Conservation (phyloP, 2,888 invertebrate genomes). For the Caenorhabditis sulstoni region DNA sequence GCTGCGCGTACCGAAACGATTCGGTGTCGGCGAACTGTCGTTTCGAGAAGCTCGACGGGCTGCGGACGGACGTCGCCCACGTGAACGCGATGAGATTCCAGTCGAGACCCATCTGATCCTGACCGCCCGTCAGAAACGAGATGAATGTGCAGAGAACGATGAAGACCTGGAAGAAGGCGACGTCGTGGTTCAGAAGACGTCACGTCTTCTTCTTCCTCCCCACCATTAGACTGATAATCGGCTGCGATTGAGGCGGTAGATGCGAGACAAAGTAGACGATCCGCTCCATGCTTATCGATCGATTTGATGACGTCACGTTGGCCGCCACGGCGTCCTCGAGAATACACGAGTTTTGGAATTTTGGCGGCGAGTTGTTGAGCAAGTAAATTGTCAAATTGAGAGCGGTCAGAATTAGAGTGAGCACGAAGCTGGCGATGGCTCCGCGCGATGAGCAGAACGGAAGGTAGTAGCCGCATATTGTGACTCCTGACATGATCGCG, state of each 20-base stretch:
- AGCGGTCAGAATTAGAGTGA: constrained; percentile 36
- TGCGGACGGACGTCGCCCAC: constrained; percentile 62
- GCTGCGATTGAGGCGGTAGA: constrained; percentile 57
- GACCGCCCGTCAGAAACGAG: constrained; percentile 66
- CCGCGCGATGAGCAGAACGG: constrained; percentile 68
- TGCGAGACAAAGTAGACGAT: constrained; percentile 47
- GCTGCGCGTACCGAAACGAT: constrained; percentile 70
- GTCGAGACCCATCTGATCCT: constrained; percentile 72
- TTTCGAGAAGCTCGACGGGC: constrained; percentile 52
- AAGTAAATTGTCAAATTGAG: constrained; percentile 40
- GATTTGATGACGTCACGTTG: constrained; percentile 8
- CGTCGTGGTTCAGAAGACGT: not conserved
- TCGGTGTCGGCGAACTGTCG: constrained; percentile 66
- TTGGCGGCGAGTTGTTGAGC: constrained; percentile 46
- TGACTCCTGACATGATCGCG: constrained; percentile 57
- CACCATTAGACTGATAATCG: constrained; percentile 58
- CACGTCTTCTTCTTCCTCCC: no score
- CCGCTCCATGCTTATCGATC: constrained; percentile 55
- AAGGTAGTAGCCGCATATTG: constrained; percentile 69
- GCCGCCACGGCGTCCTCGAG: constrained; percentile 37
- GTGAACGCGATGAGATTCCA: constrained; percentile 73
- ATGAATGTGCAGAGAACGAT: constrained; percentile 59
- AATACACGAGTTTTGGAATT: constrained; percentile 47
- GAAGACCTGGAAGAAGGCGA: constrained; percentile 40
- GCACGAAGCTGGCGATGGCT: constrained; percentile 50